Evolutionary conservation across 2,113 vertebrate genomes (phyloP), one percentile per base, ranked within the genome.

Genomic region (Nanorana parkeri): DNA sequence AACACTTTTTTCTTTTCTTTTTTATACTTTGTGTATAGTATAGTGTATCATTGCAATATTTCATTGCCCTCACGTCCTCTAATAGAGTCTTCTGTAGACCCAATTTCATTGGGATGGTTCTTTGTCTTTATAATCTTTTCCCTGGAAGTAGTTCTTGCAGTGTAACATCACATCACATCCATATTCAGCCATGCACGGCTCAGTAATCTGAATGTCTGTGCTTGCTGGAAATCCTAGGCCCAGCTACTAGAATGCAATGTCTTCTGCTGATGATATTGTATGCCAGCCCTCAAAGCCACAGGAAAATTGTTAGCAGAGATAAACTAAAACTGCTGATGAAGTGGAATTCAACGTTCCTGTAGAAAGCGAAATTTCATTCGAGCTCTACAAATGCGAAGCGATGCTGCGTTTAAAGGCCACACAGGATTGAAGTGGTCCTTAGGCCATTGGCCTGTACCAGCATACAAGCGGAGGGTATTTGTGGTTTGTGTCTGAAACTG

Each of bases 221-320:
- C 41, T 13, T 21, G 23, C 17, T 17, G 29, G 19, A 16, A 16
- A 58, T 36, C 20, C 4, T 4, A 36, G 28, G 28, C 60, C 60
- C 2, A 17, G 58, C 61, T 17, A 17, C 41, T 3, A 77, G 21
- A 24, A 76, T 63, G 73, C 20, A 17, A 5, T 36, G 28, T 75
- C 55, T 61, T 61, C 7, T 61, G 58, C 74, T 64, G 32, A 61
- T 51, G n/a, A 21, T 28, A 51, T 63, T 77, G 72, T 65, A 41
- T 65, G 75, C 75, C 6, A 5, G 36, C 66, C 68, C 75, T 21
- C 75, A 21, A 52, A 77, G 60, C 75, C 75, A 63, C 75, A 77
- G 41, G 58, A 51, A 51, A 64, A 77, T 64, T 63, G 16, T 77
- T 17, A 52, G 23, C 41, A 65, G 20, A 77, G 75, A 77, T 77